Evolutionary conservation across 2,888 invertebrate genomes (phyloP).

Genomic region (Malacosoma neustria): DNA sequence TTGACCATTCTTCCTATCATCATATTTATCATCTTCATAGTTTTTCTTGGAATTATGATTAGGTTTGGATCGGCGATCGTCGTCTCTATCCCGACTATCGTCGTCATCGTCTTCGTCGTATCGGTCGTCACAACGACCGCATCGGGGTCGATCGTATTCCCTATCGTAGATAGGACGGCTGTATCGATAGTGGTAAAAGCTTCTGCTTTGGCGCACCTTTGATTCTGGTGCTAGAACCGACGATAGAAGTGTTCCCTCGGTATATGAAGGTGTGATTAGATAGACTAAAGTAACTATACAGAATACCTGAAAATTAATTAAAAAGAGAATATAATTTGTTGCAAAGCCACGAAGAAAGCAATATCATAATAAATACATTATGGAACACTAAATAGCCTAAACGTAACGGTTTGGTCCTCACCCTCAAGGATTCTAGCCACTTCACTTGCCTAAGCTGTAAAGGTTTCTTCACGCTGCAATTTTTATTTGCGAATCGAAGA

Average conservation of each 20-base stretch:
- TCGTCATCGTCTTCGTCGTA: conserved; percentile 37
- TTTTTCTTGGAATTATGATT: conserved; percentile 4
- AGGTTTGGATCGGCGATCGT: conserved; percentile 24
- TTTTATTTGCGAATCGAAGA: too few relatives aligned
- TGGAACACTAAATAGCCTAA: too few relatives aligned
- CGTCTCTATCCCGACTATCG: conserved; percentile 34
- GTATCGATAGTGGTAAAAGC: conserved; percentile 55
- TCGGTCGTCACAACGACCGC: conserved; percentile 44
- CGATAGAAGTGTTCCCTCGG: conserved; percentile 45
- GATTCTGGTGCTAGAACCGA: conserved; percentile 28
- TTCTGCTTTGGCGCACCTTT: conserved; percentile 44
- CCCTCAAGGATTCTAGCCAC: too few relatives aligned
- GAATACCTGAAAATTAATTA: conserved; percentile 29
- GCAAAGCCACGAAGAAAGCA: too few relatives aligned
- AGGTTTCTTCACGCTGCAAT: too few relatives aligned
- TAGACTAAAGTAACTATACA: conserved; percentile 17
- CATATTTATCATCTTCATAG: conserved; percentile 29
- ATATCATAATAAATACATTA: too few relatives aligned
- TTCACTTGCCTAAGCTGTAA: too few relatives aligned
- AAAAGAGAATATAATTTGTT: too few relatives aligned
- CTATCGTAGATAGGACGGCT: conserved; percentile 44
- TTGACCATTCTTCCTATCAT: conserved; percentile 26
- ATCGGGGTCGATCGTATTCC: conserved; percentile 39
- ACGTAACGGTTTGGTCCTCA: too few relatives aligned
- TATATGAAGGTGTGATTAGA: conserved; percentile 21